A percentile compares a stretch with the other conserved stretches of the same genome.
phyloP scores from a whole-genome alignment of 2,113 vertebrate genomes.

The Poicephalus meyeri region DNA sequence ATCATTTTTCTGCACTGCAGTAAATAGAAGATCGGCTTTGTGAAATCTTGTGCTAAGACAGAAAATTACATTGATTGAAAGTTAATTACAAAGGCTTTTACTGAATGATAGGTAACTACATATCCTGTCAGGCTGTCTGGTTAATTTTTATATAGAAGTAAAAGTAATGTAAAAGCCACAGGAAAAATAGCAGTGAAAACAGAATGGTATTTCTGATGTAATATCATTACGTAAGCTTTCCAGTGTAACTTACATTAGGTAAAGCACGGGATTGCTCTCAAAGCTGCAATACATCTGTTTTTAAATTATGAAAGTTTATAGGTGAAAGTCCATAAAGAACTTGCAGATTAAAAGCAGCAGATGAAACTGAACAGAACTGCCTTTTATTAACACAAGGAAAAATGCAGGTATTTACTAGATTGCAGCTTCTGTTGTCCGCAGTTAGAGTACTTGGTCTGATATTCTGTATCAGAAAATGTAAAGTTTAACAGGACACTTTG shows the following conservation, averaged over 20 bases:
- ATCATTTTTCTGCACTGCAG: neutral
- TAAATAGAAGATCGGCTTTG: neutral
- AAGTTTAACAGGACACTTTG: neutral
- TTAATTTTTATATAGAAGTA: neutral
- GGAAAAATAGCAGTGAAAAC: neutral
- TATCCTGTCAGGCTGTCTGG: neutral
- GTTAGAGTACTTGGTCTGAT: neutral
- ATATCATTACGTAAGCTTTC: neutral
- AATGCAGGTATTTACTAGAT: neutral
- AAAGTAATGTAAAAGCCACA: neutral
- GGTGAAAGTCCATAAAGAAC: neutral
- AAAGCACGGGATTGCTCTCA: neutral
- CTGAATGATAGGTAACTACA: neutral
- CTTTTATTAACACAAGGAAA: neutral
- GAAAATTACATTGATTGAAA: neutral
- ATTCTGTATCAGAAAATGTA: neutral
- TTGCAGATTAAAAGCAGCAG: neutral
- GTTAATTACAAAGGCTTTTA: neutral
- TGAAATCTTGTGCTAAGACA: neutral
- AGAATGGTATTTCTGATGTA: neutral
- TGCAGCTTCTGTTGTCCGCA: neutral
- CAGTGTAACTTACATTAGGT: accelerated
- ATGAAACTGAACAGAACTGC: neutral
- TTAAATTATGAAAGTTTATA: neutral
- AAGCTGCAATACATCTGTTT: neutral